phyloP scores from a whole-genome alignment of 2,113 vertebrate genomes.

The Eulemur rufifrons region DNA sequence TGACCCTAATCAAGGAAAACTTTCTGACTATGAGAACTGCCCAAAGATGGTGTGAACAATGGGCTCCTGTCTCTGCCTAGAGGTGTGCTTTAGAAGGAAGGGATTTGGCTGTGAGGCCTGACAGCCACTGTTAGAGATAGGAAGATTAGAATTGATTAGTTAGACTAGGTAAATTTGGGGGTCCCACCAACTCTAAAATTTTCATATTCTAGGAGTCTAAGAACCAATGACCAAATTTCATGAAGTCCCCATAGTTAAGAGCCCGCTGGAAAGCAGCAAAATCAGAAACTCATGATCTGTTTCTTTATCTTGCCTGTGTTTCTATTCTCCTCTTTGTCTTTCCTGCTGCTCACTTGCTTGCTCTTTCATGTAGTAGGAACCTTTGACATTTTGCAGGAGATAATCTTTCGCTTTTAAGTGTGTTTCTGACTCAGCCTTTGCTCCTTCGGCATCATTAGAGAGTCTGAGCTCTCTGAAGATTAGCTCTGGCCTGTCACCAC shows the following conservation, averaged over 20 bases:
- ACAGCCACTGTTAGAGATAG: not conserved
- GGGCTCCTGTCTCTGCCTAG: not conserved
- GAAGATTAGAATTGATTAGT: not conserved
- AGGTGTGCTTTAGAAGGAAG: constrained; percentile 27
- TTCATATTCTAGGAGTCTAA: constrained; percentile 23
- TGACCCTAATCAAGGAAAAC: constrained; percentile 18
- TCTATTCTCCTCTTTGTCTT: not conserved
- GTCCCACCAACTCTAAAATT: not conserved
- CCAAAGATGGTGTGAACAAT: not conserved
- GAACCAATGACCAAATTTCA: not conserved
- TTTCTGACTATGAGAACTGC: not conserved
- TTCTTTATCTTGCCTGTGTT: constrained; percentile 6
- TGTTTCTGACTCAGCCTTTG: constrained; percentile 70
- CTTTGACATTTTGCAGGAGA: constrained; percentile 67
- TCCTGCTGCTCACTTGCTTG: not conserved
- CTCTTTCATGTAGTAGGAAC: constrained; percentile 24
- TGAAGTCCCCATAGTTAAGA: not conserved
- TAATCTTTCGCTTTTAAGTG: constrained; percentile 60
- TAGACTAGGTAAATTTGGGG: not conserved
- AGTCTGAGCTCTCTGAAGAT: constrained; percentile 63
- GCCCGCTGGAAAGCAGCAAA: not conserved
- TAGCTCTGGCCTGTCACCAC: constrained; percentile 70
- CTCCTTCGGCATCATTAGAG: constrained; percentile 60
- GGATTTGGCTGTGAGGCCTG: not conserved
- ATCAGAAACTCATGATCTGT: not conserved